These are phyloP conservation scores for Lathronympha strigana DNA, from an alignment of 2,888 invertebrate genomes.

Conservation along the genomic window DNA sequence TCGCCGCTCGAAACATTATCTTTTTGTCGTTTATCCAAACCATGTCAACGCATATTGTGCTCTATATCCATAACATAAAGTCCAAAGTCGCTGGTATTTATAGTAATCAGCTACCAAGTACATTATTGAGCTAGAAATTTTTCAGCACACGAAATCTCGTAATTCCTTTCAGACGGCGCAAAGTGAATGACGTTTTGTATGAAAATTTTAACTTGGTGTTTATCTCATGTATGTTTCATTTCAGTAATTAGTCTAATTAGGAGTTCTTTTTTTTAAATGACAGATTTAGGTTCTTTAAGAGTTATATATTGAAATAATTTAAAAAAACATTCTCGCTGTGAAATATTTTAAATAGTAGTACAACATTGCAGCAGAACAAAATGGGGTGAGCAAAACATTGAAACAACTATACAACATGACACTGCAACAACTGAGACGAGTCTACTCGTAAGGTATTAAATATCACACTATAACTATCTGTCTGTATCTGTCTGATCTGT, in stretches of 20 bases:
- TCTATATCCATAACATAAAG: conserved; percentile 48
- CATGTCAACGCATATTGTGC: conserved; percentile 48
- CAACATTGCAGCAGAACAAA: no score
- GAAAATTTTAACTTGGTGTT: conserved; percentile 2
- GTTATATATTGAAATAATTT: no score
- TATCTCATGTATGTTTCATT: neutral
- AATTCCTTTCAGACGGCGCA: conserved; percentile 44
- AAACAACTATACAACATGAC: no score
- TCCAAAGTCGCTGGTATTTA: conserved; percentile 47
- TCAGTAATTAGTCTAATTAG: neutral
- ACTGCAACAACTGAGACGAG: no score
- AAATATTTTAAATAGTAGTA: no score
- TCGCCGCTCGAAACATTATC: conserved; percentile 70
- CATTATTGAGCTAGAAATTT: conserved; percentile 72
- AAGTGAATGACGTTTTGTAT: conserved; percentile 31
- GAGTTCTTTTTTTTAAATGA: neutral
- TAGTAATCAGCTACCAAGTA: conserved; percentile 60
- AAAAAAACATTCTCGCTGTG: no score
- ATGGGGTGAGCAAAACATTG: no score
- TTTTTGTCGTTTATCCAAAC: conserved; percentile 68
- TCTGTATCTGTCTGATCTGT: no score
- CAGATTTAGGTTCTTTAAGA: no score
- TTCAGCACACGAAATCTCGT: conserved; percentile 69
- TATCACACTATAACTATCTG: no score
- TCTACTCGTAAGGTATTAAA: no score